A percentile compares a stretch with the other conserved stretches of the same genome.
phyloP scores from a whole-genome alignment of 2,797 vertebrate species.

The Protonibea diacanthus region DNA sequence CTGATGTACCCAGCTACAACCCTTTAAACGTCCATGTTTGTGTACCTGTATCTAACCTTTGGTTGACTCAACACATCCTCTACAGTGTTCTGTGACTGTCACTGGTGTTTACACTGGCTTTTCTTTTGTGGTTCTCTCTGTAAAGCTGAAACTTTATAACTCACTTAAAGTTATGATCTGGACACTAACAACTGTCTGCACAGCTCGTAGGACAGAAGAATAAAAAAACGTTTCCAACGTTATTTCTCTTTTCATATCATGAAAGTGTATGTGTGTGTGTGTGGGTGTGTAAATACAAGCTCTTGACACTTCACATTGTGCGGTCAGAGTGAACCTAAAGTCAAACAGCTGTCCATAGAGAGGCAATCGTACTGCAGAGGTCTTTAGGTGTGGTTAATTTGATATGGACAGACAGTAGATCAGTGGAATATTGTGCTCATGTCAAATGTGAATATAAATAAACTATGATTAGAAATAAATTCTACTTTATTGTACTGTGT shows the following conservation, averaged over 20 bases:
- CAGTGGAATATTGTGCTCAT: neutral
- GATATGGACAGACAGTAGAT: neutral
- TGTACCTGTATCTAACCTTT: neutral
- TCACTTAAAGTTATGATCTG: neutral
- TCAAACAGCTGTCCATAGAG: neutral
- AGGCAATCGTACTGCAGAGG: neutral
- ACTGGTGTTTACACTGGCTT: neutral
- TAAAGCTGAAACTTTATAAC: neutral
- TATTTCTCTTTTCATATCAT: too few species aligned
- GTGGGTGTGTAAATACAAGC: neutral
- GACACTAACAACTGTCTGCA: neutral
- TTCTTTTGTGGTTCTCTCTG: neutral
- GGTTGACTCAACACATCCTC: neutral
- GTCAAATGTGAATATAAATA: slow-evolving; percentile 7
- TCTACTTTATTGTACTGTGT: neutral
- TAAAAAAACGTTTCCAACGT: neutral
- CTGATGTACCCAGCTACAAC: neutral
- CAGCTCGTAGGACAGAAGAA: neutral
- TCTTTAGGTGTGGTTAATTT: neutral
- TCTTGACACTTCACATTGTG: neutral
- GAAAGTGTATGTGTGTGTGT: too few species aligned
- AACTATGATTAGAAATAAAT: slow-evolving; percentile 17
- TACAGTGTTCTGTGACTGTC: neutral
- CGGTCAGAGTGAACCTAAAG: neutral
- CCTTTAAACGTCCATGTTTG: neutral